Percentiles rank a stretch among this genome's conserved stretches.
These are phyloP conservation scores for Halichondria panicea DNA, from an alignment of 37 sponge, comb jelly and placozoan genomes.

Conservation along the genomic window DNA sequence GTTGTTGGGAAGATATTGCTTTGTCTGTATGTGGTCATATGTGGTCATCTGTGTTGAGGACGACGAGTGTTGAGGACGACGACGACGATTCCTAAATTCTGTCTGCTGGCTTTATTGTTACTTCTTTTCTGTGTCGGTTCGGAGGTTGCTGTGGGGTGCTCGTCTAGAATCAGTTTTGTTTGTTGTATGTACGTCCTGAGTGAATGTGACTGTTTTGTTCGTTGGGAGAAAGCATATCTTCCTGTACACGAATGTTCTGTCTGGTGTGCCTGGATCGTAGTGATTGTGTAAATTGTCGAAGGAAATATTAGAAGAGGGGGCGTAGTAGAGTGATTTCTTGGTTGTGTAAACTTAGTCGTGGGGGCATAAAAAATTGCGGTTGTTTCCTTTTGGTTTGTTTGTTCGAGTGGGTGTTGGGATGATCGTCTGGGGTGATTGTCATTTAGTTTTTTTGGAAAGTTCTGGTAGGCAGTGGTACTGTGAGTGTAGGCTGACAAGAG, in stretches of 20 bases:
- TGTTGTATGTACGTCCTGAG: background rate
- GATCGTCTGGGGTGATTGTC: no score
- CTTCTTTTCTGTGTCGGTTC: background rate
- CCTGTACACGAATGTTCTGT: no score
- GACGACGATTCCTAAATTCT: background rate
- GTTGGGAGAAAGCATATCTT: background rate
- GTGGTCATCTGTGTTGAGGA: conserved; percentile 9
- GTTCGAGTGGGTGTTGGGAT: no score
- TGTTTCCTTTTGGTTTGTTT: no score
- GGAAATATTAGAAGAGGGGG: background rate
- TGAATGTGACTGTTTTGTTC: background rate
- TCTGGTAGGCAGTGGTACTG: no score
- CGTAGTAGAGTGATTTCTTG: background rate
- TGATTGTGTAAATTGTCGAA: background rate
- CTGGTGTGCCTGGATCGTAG: background rate
- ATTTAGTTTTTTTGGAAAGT: no score
- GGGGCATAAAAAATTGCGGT: background rate
- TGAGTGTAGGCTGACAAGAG: no score
- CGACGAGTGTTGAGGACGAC: background rate
- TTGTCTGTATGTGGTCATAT: conserved; percentile 4
- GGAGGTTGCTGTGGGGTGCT: background rate
- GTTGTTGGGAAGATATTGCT: conserved; percentile 62
- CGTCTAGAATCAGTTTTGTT: background rate
- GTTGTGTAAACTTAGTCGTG: background rate
- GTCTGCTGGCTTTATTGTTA: conserved; percentile 16